phyloP scores from a whole-genome alignment of 2,797 vertebrate species.

The Enteromius trimaculatus region DNA sequence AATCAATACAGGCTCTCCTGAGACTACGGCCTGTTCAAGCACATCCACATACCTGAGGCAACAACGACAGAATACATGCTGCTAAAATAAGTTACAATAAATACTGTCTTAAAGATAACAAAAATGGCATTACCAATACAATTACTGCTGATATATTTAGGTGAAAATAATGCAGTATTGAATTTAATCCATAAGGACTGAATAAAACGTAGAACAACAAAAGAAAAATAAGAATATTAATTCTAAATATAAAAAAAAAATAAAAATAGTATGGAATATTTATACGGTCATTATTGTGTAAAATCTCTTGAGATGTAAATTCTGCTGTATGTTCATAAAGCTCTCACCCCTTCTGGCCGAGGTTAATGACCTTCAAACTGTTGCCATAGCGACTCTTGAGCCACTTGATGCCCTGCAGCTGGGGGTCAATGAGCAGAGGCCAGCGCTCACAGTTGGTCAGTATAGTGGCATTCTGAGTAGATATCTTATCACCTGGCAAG shows the following conservation, averaged over 20 bases:
- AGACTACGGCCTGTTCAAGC: constrained; percentile 79
- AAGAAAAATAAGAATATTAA: not conserved
- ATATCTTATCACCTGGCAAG: constrained; percentile 78
- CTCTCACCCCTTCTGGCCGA: constrained; percentile 80
- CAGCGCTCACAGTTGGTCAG: constrained; percentile 78
- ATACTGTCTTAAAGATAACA: not conserved
- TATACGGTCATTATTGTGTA: not conserved
- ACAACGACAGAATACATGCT: not conserved
- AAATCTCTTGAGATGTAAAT: not conserved
- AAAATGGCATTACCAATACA: not conserved
- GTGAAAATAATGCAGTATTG: not conserved
- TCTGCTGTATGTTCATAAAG: not conserved
- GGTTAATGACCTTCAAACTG: constrained; percentile 76
- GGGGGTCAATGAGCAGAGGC: constrained; percentile 81
- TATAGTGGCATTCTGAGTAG: constrained; percentile 79
- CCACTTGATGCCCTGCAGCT: constrained; percentile 82
- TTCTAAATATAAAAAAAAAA: not conserved
- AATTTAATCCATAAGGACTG: not conserved
- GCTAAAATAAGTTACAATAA: not conserved
- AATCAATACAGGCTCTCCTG: constrained; percentile 78
- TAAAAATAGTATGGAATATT: not conserved
- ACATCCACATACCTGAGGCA: constrained; percentile 76
- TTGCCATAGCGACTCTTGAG: constrained; percentile 79
- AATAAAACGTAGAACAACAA: not conserved
- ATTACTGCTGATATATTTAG: not conserved